These are phyloP conservation scores for Probosciger aterrimus DNA, from an alignment of 2,113 vertebrate species.

Conservation along the genomic window DNA sequence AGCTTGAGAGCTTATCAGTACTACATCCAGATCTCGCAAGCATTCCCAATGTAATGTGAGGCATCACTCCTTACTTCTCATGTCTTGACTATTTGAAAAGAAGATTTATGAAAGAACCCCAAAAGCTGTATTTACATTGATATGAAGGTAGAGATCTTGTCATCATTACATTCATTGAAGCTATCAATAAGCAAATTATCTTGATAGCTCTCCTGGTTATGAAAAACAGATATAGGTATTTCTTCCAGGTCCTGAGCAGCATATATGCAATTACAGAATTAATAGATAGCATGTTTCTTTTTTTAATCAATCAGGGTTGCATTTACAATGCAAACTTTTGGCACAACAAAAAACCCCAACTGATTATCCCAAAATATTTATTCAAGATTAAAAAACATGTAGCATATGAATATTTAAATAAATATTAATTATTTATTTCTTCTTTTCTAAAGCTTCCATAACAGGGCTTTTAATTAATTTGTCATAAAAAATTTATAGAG, in stretches of 20 bases:
- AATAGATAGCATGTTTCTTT: conserved; percentile 2
- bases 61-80: not conserved
- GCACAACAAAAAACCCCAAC: conserved; percentile 1
- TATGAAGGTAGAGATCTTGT: not conserved
- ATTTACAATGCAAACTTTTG: conserved; percentile 49
- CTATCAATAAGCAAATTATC: conserved; percentile 53
- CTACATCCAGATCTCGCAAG: not conserved
- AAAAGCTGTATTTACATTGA: not conserved
- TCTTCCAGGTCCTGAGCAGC: conserved; percentile 37
- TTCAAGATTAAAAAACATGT: conserved; percentile 31
- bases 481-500: conserved; percentile 47
- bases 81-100: fast-evolving
- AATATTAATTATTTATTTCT: conserved; percentile 52
- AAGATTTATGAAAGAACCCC: not conserved
- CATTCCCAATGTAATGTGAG: not conserved
- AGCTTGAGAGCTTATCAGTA: not conserved
- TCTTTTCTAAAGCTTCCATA: conserved; percentile 19
- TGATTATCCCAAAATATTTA: conserved; percentile 55
- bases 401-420: conserved; percentile 55
- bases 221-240: conserved; percentile 15
- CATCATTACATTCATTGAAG: conserved; percentile 61
- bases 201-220: conserved; percentile 33
- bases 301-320: not conserved
- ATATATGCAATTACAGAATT: conserved; percentile 22
- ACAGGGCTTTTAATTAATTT: conserved; percentile 51